These are phyloP conservation scores for Tetranychus truncatus DNA, from an alignment of 2,888 invertebrate species.

Conservation along the genomic window DNA sequence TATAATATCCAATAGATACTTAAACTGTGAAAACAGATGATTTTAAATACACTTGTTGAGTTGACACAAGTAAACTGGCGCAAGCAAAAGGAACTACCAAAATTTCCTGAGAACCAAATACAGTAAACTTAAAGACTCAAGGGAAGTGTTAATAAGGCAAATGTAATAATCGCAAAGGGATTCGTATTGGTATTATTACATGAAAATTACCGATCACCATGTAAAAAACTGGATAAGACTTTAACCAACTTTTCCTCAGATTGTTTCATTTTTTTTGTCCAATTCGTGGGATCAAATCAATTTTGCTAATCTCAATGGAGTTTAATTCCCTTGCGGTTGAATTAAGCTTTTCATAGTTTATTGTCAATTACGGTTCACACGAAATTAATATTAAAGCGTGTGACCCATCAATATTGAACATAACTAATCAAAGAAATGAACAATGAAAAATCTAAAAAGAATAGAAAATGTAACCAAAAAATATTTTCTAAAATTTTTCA, in stretches of 20 bases:
- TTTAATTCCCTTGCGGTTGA: background rate
- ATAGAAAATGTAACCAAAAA: background rate
- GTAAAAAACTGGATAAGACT: background rate
- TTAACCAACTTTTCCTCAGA: no score
- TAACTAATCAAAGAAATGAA: background rate
- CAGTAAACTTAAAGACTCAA: background rate
- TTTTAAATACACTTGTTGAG: background rate
- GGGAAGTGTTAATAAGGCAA: background rate
- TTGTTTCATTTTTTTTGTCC: background rate
- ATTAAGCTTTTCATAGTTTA: background rate
- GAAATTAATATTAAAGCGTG: background rate
- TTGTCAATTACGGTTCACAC: background rate
- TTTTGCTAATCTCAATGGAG: background rate
- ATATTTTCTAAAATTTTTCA: no score
- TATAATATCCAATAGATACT: no score
- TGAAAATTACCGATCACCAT: background rate
- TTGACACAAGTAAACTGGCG: background rate
- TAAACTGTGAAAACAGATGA: background rate
- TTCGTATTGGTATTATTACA: background rate
- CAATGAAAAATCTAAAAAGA: background rate
- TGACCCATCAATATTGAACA: background rate
- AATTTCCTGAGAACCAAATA: background rate
- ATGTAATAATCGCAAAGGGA: no score
- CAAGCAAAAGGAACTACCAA: background rate
- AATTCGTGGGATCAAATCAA: background rate